phyloP scores from a whole-genome alignment of 2,888 invertebrate genomes.

The Meloe dianella region DNA sequence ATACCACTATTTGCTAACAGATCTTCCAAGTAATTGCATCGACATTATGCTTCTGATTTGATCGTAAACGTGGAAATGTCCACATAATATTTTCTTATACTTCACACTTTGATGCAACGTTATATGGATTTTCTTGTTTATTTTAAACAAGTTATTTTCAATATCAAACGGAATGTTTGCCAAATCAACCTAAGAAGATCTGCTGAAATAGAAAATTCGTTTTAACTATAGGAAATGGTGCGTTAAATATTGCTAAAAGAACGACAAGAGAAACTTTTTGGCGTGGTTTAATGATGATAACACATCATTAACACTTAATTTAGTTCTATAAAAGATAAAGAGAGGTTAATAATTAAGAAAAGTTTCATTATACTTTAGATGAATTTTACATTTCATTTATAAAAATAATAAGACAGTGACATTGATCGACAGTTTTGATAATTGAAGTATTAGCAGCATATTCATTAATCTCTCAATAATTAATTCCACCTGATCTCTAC shows the following conservation, averaged over 20 bases:
- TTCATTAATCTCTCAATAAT: constrained; percentile 25
- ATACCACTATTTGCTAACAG: background rate
- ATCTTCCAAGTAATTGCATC: background rate
- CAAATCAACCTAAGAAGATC: background rate
- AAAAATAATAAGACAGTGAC: constrained; percentile 10
- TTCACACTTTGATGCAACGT: background rate
- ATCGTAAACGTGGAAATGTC: background rate
- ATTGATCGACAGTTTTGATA: constrained; percentile 24
- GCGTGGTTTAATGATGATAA: background rate
- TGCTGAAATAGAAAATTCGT: background rate
- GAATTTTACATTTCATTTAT: too few relatives aligned
- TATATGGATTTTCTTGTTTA: background rate
- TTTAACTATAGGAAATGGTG: background rate
- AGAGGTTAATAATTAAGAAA: too few relatives aligned
- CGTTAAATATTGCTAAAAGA: background rate
- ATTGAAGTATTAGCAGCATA: constrained; percentile 15
- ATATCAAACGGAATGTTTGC: background rate
- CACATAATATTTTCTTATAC: background rate
- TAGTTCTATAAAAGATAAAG: too few relatives aligned
- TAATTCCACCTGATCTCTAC: constrained; percentile 14
- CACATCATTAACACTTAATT: background rate
- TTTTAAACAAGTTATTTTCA: background rate
- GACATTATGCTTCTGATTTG: background rate
- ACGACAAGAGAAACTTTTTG: background rate
- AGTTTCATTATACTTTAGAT: too few relatives aligned